Base-by-base conservation (phyloP, 1,140 invertebrate species). In the Drosophila pandora region DNA sequence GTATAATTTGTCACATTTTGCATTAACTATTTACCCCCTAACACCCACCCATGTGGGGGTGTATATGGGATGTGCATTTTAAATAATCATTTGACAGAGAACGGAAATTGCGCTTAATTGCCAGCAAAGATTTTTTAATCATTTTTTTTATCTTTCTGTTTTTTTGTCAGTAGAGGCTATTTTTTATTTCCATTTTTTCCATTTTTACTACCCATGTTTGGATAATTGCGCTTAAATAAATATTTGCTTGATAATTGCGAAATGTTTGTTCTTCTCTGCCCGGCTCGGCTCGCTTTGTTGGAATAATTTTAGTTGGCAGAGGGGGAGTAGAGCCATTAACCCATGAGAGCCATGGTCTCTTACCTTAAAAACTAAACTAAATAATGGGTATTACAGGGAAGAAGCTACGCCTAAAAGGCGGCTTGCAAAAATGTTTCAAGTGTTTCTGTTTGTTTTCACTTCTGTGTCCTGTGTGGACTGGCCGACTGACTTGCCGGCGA, bases 391-490 rank as follows among this genome's bases (percentile, higher is more conserved):
- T 32, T 32, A 2, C 8, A 2, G 1, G 2, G 0, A 1, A 5
- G 2, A 1, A 12, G 10, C 21, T 17, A 78, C 82, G 82, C 74
- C 74, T 75, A 75, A 81, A 78, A 81, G 74, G 75, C 69, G 82
- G 82, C 74, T 76, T 88, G 82, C 78, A 78, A 81, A 71, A 88
- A 72, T 17, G 17, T 67, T 59, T 9, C 50, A 32, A 57, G 50
- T 79, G 80, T 84, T 81, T 85, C 48, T 79, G 80, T 84, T 81
- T 85, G 87, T 81, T 90, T 85, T 82, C 21, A 64, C 63, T 69
- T 34, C 17, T 17, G 17, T 17, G 17, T 17, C 17, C 17, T 17
- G 17, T 17, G 17, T 17, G 17, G 17, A 17, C 17, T 17, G 17
- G 17, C 17, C 17, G 17, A 17, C 17, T 17, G 17, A 17, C 17